Evolutionary conservation across 2,113 vertebrate genomes (phyloP).

Genomic region (Galemys pyrenaicus): DNA sequence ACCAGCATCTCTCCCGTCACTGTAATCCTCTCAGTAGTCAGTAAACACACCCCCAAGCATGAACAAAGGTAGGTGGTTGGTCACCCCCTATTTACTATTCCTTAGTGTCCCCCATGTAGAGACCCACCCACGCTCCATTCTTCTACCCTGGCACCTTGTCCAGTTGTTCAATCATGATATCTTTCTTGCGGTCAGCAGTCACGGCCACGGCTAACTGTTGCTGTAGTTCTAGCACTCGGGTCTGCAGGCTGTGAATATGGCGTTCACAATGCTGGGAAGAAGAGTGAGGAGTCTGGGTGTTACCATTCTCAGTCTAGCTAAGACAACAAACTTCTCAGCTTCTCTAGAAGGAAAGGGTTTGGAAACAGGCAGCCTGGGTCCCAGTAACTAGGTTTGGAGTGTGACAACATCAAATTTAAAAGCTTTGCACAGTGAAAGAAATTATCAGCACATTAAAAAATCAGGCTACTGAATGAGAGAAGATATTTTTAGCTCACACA

Average conservation of each 20-base stretch:
- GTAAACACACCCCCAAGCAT: neutral
- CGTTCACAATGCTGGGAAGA: slow-evolving; percentile 84
- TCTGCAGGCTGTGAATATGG: slow-evolving; percentile 85
- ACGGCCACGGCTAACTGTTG: slow-evolving; percentile 86
- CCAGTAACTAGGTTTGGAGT: neutral
- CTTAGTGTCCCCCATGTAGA: neutral
- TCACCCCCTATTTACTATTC: neutral
- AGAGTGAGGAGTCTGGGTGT: neutral
- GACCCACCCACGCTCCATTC: neutral
- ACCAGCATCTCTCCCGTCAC: too few relatives aligned
- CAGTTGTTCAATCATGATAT: slow-evolving; percentile 89
- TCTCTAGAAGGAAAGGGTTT: neutral
- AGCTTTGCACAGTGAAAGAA: too few relatives aligned
- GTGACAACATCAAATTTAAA: too few relatives aligned
- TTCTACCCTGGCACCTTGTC: slow-evolving; percentile 86
- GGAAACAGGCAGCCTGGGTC: neutral
- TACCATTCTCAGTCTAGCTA: neutral
- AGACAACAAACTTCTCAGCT: neutral
- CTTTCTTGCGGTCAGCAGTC: slow-evolving; percentile 87
- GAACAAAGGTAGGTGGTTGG: neutral
- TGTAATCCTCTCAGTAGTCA: neutral
- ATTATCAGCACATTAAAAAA: too few relatives aligned
- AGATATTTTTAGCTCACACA: too few relatives aligned
- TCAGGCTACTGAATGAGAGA: too few relatives aligned
- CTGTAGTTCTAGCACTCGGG: slow-evolving; percentile 84